Conservation (phyloP, 2,113 vertebrate species). For the Montifringilla adamsi region DNA sequence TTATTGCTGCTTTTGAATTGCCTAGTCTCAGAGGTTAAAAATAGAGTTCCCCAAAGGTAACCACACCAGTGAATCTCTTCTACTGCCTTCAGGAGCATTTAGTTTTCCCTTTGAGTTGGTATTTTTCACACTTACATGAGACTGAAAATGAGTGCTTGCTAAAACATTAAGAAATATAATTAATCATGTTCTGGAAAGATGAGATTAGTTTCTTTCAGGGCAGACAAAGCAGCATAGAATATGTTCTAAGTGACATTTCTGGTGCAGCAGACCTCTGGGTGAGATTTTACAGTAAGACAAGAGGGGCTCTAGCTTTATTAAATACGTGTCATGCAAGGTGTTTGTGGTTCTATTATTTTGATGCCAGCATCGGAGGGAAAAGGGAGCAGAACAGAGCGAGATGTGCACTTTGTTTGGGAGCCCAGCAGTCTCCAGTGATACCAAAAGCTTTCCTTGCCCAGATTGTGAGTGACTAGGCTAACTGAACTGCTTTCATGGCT, state of each 20-base stretch:
- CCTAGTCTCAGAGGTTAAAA: not conserved
- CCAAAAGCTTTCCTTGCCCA: not conserved
- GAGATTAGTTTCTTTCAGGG: not conserved
- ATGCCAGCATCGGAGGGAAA: not conserved
- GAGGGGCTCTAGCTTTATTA: not conserved
- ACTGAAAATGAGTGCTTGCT: not conserved
- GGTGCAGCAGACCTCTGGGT: not conserved
- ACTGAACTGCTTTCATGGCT: not conserved
- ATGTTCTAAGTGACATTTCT: not conserved
- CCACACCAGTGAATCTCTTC: not conserved
- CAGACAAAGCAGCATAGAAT: not conserved
- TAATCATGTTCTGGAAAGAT: not conserved
- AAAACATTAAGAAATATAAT: not conserved
- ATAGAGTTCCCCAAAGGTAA: not conserved
- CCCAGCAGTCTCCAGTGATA: not conserved
- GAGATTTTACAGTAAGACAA: not conserved
- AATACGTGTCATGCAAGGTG: not conserved
- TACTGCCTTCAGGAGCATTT: not conserved
- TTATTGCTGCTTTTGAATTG: not conserved
- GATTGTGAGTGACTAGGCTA: not conserved
- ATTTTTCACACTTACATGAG: not conserved
- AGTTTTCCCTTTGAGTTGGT: not conserved
- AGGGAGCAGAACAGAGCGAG: not conserved
- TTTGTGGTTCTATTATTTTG: not conserved
- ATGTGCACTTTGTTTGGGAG: not conserved